Conservation (phyloP, 2,113 vertebrate genomes). For the sheep (Ovis aries) region ARS-UI_Ramb_v3.0 NC_056059.1:14249001-14249500, state of each 20-base stretch:
- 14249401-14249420: neutral
- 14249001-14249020: neutral
- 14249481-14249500: neutral
- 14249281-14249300: neutral
- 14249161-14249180: neutral
- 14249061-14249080: neutral
- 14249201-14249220: neutral
- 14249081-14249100: neutral
- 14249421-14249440: neutral
- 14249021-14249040: neutral
- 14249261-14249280: neutral
- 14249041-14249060: neutral
- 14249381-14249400: neutral
- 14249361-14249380: neutral
- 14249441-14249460: neutral
- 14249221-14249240: neutral
- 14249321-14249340: neutral
- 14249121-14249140: too few relatives aligned
- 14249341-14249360: neutral
- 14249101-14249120: neutral
- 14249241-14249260: conserved; percentile 20
- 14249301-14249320: neutral
- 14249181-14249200: neutral
- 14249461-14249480: neutral
- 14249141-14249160: neutral